Evolutionary conservation across 2,888 invertebrate genomes (phyloP).

Genomic region (Colletes collaris): DNA sequence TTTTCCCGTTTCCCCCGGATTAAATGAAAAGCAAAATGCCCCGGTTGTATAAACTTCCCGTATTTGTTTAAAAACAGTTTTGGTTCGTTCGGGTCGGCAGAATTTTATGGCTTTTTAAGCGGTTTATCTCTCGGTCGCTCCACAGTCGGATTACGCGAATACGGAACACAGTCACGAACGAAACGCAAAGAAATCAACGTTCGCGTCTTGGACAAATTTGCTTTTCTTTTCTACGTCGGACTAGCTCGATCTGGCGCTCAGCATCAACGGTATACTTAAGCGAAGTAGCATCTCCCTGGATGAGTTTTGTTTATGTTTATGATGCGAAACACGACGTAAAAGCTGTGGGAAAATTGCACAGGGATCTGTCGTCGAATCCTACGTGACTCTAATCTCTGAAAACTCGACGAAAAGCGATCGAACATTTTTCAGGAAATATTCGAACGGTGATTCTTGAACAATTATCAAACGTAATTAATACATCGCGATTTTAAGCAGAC

Average conservation of each 20-base stretch:
- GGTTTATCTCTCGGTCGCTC: not conserved
- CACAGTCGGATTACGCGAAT: constrained; percentile 5
- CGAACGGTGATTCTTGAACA: no score
- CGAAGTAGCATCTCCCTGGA: not conserved
- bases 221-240: constrained; percentile 26
- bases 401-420: no score
- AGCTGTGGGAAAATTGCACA: no score
- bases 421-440: no score
- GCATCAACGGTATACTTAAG: constrained; percentile 5
- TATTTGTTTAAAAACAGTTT: not conserved
- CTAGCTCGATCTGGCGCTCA: constrained; percentile 21
- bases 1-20: no score
- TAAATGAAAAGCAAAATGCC: no score
- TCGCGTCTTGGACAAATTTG: constrained; percentile 22
- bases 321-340: no score
- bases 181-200: constrained; percentile 1
- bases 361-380: no score
- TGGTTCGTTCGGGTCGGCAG: not conserved
- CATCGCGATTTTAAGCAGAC: no score
- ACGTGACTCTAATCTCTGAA: no score
- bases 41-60: not conserved
- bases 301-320: not conserved
- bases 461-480: no score
- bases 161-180: not conserved
- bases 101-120: not conserved